Conservation (phyloP, 2,797 vertebrate genomes). For the Melanotaenia trifasciata region DNA sequence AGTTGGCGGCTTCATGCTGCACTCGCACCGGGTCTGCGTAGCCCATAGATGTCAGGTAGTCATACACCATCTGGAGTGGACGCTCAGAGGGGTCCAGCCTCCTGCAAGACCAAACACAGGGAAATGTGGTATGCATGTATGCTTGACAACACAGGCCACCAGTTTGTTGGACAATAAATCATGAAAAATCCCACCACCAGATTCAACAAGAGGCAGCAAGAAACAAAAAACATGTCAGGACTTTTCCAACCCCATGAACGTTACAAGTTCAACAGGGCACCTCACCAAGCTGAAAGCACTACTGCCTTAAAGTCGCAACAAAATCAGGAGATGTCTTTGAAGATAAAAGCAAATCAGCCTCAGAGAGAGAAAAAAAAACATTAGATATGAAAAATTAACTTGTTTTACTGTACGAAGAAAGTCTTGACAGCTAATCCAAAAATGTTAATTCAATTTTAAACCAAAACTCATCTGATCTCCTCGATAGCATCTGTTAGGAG, state of each 20-base stretch:
- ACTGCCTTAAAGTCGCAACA: too few relatives aligned
- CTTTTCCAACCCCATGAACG: background rate
- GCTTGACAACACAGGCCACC: background rate
- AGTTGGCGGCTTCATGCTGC: conserved; percentile 93
- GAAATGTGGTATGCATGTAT: background rate
- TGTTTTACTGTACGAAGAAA: conserved; percentile 2
- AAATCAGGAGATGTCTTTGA: too few relatives aligned
- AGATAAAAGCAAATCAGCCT: background rate
- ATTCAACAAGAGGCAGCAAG: background rate
- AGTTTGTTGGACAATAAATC: background rate
- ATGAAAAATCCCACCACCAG: background rate
- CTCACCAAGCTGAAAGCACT: background rate
- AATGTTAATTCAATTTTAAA: conserved; percentile 17
- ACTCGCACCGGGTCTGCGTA: conserved; percentile 89
- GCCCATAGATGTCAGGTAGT: conserved; percentile 91
- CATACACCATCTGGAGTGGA: conserved; percentile 94
- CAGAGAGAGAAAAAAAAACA: too few relatives aligned
- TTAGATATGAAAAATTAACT: background rate
- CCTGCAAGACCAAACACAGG: conserved; percentile 75
- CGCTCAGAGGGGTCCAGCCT: conserved; percentile 89
- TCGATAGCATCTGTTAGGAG: too few relatives aligned
- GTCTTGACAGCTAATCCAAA: background rate
- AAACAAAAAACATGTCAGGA: background rate
- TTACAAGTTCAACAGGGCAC: background rate
- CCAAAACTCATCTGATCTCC: background rate